Percentiles rank a stretch among this genome's conserved stretches.
Evolutionary conservation across 35 echinoderm and acorn worm genomes (phyloP).

Genomic region (Lytechinus pictus): DNA sequence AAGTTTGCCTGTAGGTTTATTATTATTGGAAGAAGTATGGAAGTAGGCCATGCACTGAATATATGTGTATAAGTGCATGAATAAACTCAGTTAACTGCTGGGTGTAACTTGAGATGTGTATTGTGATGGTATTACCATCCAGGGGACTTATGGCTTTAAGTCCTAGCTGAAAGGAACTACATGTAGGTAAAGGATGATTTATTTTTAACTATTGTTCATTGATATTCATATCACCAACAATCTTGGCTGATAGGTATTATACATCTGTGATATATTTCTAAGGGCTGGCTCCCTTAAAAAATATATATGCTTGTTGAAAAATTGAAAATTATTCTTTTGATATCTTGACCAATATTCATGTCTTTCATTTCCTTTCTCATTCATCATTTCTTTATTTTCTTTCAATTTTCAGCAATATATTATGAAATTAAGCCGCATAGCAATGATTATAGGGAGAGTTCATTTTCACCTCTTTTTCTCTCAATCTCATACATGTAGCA

Average conservation of each 20-base stretch:
- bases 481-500: background rate
- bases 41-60: too few species aligned
- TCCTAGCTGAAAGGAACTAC: background rate
- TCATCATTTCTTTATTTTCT: background rate
- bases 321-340: background rate
- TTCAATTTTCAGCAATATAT: background rate
- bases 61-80: too few species aligned
- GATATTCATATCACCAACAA: background rate
- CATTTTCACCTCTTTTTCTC: background rate
- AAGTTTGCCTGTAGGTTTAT: too few species aligned
- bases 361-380: background rate
- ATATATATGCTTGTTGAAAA: background rate
- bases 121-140: background rate
- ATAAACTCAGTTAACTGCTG: too few species aligned
- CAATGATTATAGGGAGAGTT: background rate
- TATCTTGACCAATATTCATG: background rate
- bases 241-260: background rate
- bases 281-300: background rate
- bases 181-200: background rate
- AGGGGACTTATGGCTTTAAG: background rate
- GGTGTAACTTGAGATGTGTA: too few species aligned
- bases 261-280: background rate
- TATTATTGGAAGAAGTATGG: too few species aligned
- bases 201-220: background rate
- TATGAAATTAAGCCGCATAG: too few species aligned